Base-by-base conservation (phyloP, 53 echinoderm and acorn worm species). In the Echinometra lucunter region DNA sequence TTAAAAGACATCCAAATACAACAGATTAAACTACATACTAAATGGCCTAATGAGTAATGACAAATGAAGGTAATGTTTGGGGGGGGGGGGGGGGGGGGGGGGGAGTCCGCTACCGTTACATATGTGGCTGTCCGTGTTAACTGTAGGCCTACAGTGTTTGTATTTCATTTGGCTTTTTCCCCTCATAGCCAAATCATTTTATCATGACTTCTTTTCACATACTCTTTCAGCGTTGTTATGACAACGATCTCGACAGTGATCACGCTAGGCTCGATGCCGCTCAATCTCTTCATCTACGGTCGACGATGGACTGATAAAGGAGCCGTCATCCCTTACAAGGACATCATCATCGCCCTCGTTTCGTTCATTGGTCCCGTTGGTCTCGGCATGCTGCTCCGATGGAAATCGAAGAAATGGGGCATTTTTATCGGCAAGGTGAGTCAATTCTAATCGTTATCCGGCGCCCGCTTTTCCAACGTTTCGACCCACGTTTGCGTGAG, bases 221-320 rank as follows among this genome's bases (percentile, higher is more conserved):
- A 8, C 42, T 2, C 27, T 81, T 21, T 35, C 58, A 96, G 95
- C 30, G 87, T 96, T 38, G 90, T 95, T 21, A 96, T 96, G 95
- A 96, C 96, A 32, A 96, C 94, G 30, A 94, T 96, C 1, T 96
- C 96, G 4, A 96, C 96, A 0, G 88, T 56, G 9, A 92, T 91
- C 44, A 90, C 96, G 18, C 89, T 98, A n/a, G 97, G 96, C 13
- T 98, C 98, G 97, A 96, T 99, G 97, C 99, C 99, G 10, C 96
- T 99, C 17, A 98, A 98, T 70, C 98, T 99, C 27, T 98, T 97
- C 94, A 96, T 99, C 91, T 99, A 99, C 90, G 94, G 97, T 56
- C 97, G 99, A 37, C 97, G 97, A 13, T 98, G 98, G 98, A 96
- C 99, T 3, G 81, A 60, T n/a, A 19, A 44, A 40, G 81, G 81